These are phyloP conservation scores for Phalanger gymnotis DNA, from an alignment of 2,797 vertebrate genomes.

Conservation along the genomic window DNA sequence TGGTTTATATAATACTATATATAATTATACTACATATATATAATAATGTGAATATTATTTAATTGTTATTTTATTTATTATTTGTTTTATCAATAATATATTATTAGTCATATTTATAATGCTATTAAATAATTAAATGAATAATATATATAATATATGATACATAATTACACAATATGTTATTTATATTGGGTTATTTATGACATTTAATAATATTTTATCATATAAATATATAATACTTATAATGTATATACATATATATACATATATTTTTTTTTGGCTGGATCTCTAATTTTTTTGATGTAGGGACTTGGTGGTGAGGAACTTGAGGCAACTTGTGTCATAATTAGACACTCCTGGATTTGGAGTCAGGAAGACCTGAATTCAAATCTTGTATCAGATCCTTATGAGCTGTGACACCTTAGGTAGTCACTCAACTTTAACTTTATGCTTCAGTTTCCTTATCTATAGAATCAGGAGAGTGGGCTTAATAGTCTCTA, in stretches of 20 bases:
- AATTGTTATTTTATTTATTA: too few species aligned
- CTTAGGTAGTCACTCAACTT: background rate
- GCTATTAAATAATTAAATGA: too few species aligned
- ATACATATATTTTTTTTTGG: too few species aligned
- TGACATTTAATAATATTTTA: background rate
- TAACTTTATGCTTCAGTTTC: background rate
- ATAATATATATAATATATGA: background rate
- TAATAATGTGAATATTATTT: too few species aligned
- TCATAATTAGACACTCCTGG: background rate
- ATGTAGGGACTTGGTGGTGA: background rate
- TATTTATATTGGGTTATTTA: too few species aligned
- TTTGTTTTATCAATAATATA: too few species aligned
- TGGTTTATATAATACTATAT: background rate
- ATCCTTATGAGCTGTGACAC: background rate
- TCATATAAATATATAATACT: background rate
- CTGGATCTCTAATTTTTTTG: background rate
- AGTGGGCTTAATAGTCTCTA: background rate
- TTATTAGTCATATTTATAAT: too few species aligned
- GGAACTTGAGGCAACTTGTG: background rate
- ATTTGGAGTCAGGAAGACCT: background rate
- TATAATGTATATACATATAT: too few species aligned
- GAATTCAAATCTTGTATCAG: background rate
- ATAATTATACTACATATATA: too few species aligned
- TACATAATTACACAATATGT: background rate
- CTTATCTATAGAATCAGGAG: background rate